Evolutionary conservation across 2,888 invertebrate species (phyloP).

Genomic region (Suillia variegata): DNA sequence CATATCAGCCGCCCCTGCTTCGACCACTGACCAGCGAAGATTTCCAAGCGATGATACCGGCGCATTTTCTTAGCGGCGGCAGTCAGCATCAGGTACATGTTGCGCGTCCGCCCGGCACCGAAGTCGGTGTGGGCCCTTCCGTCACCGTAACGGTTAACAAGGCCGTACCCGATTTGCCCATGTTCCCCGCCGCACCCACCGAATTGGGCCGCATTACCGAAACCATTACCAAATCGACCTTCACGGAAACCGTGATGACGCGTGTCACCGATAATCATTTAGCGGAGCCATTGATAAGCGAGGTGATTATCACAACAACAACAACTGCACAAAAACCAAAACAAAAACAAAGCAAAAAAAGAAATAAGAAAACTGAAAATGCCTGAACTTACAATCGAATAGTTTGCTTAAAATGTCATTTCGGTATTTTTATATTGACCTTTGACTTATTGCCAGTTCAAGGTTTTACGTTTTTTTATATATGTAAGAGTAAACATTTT

Average conservation of each 20-base stretch:
- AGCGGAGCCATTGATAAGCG: constrained; percentile 82
- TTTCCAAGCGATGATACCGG: constrained; percentile 93
- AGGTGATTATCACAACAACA: constrained; percentile 70
- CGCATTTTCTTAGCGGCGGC: constrained; percentile 87
- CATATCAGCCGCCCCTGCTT: constrained; percentile 62
- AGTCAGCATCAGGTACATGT: constrained; percentile 67
- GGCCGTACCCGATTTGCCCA: constrained; percentile 70
- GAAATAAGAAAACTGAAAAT: constrained; percentile 29
- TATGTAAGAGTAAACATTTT: too few relatives aligned
- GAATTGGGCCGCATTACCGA: constrained; percentile 88
- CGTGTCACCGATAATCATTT: constrained; percentile 91
- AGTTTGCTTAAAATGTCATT: constrained; percentile 27
- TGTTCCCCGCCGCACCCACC: constrained; percentile 82
- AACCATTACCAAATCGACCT: constrained; percentile 93
- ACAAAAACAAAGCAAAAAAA: constrained; percentile 29
- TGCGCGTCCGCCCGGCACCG: constrained; percentile 59
- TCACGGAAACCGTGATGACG: constrained; percentile 94
- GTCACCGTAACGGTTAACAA: constrained; percentile 88
- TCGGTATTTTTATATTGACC: background rate
- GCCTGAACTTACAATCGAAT: too few relatives aligned
- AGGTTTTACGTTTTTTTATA: background rate
- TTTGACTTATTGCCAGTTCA: background rate
- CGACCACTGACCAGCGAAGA: constrained; percentile 91
- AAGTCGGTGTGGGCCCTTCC: constrained; percentile 58
- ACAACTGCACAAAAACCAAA: constrained; percentile 34